Evolutionary conservation across 2,797 vertebrate genomes (phyloP), one percentile per base, ranked within the genome.

Genomic region (Rhabdomys pumilio): DNA sequence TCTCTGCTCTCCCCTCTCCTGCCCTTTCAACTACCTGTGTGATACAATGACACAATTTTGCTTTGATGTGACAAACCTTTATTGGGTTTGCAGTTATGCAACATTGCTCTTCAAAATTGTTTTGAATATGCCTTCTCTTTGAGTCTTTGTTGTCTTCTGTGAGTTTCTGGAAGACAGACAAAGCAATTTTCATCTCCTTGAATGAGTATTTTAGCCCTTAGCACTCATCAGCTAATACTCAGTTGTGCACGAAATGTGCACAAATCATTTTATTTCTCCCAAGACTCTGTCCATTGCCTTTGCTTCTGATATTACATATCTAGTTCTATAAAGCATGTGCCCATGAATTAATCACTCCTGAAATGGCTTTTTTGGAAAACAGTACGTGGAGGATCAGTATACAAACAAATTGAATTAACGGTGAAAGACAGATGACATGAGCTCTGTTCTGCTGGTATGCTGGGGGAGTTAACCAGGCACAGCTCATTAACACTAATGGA

Each of bases 401-500:
- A 91, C 53, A 96, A 93, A 96, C 73, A 95, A 94, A 95, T 91
- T 90, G 80, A 93, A 96, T 98, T 95, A 73, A 29, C 57, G 67
- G 44, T 84, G 72, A n/a, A 92, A 96, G 86, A 96, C 19, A 61
- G 79, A 92, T 79, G 93, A 90, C 53, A n/a, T 80, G 77, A 73
- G 47, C 91, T 77, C 13, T 50, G 6, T 67, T 87, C 55, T 67
- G 61, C 73, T 53, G 77, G 80, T 44, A 41, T 85, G 73, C 57
- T 38, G 12, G 50, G 50, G 87, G 92, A 93, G 72, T 94, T 94
- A 86, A 73, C 88, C 73, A 93, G 93, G 75, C 96, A 47, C 72
- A 86, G 89, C 77, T 96, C 97, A 85, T 97, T 93, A 95, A 80
- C 85, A 73, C 95, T 96, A 94, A 97, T 92, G 91, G 91, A 73